phyloP scores from a whole-genome alignment of 2,113 vertebrate species.

The Phylloscopus trochiloides region DNA sequence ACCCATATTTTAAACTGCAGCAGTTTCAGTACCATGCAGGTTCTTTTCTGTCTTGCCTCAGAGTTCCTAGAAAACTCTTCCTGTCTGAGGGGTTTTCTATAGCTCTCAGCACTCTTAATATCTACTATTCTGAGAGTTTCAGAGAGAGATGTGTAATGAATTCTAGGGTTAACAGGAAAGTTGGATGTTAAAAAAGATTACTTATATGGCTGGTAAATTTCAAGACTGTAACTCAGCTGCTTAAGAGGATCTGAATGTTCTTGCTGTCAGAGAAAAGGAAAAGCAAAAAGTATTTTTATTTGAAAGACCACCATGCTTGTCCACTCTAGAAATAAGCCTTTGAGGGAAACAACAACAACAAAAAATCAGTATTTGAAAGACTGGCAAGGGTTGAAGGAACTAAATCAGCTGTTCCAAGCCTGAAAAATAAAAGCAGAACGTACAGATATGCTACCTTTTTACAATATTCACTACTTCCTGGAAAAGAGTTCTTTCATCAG shows the following conservation, averaged over 20 bases:
- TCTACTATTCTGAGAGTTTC: not conserved
- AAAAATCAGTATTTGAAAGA: slow-evolving; percentile 10
- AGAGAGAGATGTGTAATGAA: not conserved
- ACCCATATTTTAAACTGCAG: not conserved
- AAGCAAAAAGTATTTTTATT: slow-evolving; percentile 49
- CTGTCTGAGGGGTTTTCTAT: not conserved
- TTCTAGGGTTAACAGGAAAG: not conserved
- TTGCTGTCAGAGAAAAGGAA: slow-evolving; percentile 53
- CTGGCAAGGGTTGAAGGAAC: slow-evolving; percentile 42
- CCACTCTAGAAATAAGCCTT: slow-evolving; percentile 60
- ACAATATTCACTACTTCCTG: slow-evolving; percentile 86
- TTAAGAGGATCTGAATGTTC: slow-evolving; percentile 48
- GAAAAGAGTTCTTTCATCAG: slow-evolving; percentile 91
- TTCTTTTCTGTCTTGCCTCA: not conserved
- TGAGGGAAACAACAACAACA: slow-evolving; percentile 10
- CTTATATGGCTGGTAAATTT: not conserved
- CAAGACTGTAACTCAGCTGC: slow-evolving; percentile 35
- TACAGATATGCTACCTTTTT: slow-evolving; percentile 83
- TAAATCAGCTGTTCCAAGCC: slow-evolving; percentile 54
- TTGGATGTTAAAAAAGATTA: not conserved
- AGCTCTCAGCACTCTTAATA: not conserved
- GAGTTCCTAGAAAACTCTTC: not conserved
- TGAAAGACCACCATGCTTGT: slow-evolving; percentile 41
- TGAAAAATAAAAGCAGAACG: slow-evolving; percentile 68
- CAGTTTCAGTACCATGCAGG: not conserved